These are phyloP conservation scores for Dusona sp. DNA, from an alignment of 2,888 invertebrate genomes.

Conservation along the genomic window DNA sequence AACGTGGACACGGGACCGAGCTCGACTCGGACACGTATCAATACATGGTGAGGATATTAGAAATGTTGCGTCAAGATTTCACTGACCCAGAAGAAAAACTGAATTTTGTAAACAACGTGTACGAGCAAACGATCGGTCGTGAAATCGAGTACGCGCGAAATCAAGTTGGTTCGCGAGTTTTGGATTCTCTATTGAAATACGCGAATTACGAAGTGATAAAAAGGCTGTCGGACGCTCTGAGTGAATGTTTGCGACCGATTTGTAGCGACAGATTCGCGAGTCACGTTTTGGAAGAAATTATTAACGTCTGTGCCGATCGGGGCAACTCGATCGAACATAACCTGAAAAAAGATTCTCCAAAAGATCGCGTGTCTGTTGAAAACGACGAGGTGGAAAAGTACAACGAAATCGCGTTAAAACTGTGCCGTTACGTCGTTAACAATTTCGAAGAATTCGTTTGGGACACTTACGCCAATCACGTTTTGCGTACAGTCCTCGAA, in stretches of 20 bases:
- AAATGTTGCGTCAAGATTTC: constrained; percentile 89
- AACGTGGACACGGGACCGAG: constrained; percentile 86
- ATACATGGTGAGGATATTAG: constrained; percentile 91
- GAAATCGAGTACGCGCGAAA: constrained; percentile 92
- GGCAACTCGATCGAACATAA: constrained; percentile 84
- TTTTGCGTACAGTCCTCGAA: constrained; percentile 90
- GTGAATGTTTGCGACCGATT: constrained; percentile 89
- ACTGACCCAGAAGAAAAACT: constrained; percentile 90
- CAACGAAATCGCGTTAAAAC: constrained; percentile 88
- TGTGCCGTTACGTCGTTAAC: constrained; percentile 91
- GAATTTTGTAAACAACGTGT: constrained; percentile 90
- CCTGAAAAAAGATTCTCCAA: constrained; percentile 59
- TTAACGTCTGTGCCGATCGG: constrained; percentile 86
- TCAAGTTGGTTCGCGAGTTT: constrained; percentile 91
- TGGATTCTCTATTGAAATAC: constrained; percentile 91
- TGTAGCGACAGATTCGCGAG: constrained; percentile 92
- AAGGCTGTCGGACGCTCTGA: constrained; percentile 88
- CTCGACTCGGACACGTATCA: constrained; percentile 91
- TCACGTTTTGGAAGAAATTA: constrained; percentile 91
- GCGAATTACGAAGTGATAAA: constrained; percentile 88
- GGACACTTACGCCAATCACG: constrained; percentile 92
- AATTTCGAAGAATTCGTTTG: constrained; percentile 94
- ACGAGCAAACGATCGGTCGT: constrained; percentile 89
- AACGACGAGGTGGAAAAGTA: constrained; percentile 85
- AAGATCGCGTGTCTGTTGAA: constrained; percentile 55